Percentiles rank a stretch among this genome's conserved stretches.
phyloP scores from a whole-genome alignment of 2,888 invertebrate genomes.

The Acleris emargana region DNA sequence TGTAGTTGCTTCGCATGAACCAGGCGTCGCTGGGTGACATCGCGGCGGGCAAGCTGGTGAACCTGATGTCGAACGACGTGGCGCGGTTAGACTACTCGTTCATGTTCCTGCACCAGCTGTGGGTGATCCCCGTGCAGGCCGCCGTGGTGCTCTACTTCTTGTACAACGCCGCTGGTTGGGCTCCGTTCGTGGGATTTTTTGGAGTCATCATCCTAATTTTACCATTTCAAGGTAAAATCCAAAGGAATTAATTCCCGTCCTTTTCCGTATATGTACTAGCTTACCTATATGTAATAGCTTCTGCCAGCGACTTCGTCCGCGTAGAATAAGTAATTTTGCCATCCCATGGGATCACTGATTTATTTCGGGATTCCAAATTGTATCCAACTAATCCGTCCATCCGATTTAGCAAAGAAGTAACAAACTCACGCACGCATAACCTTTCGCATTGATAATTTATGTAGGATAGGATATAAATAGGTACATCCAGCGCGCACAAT shows the following conservation, averaged over 20 bases:
- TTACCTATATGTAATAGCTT: no score
- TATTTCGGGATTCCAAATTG: no score
- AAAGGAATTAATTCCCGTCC: neutral
- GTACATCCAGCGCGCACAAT: no score
- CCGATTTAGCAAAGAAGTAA: no score
- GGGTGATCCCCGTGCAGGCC: conserved; percentile 90
- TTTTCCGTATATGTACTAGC: no score
- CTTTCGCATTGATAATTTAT: no score
- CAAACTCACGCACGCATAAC: no score
- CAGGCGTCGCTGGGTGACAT: conserved; percentile 88
- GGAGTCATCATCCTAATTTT: conserved; percentile 83
- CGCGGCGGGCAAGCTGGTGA: conserved; percentile 90
- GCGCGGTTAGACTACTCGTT: conserved; percentile 90
- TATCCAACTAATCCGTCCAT: no score
- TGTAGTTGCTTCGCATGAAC: conserved; percentile 88
- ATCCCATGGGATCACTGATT: no score
- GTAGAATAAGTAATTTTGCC: no score
- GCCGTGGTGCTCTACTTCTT: conserved; percentile 77
- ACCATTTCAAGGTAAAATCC: conserved; percentile 72
- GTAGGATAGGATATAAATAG: no score
- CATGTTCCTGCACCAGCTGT: conserved; percentile 89
- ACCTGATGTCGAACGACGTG: conserved; percentile 92
- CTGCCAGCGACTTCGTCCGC: no score
- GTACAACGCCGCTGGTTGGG: conserved; percentile 62
- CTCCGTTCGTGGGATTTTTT: conserved; percentile 71